Base-by-base conservation (phyloP, 2,113 vertebrate genomes). In the Sturnus vulgaris region DNA sequence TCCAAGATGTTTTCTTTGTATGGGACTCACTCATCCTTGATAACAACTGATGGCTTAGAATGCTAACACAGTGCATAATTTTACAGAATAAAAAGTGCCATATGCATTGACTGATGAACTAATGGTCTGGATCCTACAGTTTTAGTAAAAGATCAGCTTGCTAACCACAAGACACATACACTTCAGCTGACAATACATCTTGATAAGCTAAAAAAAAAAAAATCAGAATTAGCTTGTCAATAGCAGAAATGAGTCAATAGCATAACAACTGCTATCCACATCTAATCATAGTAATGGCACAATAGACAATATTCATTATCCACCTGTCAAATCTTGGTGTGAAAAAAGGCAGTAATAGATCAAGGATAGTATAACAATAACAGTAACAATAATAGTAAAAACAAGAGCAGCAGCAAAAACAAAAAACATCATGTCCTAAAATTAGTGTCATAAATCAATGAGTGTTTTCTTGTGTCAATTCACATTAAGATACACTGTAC, bases 301-400 rank as follows among this genome's bases (percentile, higher is more conserved):
- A 97, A 92, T 93, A 97, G 96, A 97, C 96, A 96, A 97, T 97
- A 97, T 94, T 96, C 87, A 97, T 98, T 97, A 98, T 95, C 95
- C 89, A 95, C 81, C 91, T 97, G 97, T 94, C 97, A 97, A 95
- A 96, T 94, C 90, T 95, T 97, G 63, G 80, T 97, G 93, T 81
- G 93, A 96, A 96, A 96, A 97, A 97, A 96, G 95, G 46, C 84
- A 94, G 94, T 91, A 97, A 88, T 93, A 96, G 94, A 97, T 96
- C 91, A 97, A 97, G 86, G 59, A 60, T 78, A 90, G 85, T 89
- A 72, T 65, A 92, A 92, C 65, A 91, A 52, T 89, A 94, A 68
- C 79, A 70, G 28, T 65, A 93, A 92, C 25, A 75, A 47, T 87
- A 93, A 87, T 42, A 71, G 44, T 82, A 75, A 87, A 87, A 87